Evolutionary conservation across 1,140 invertebrate species (phyloP), one percentile per base, ranked within the genome.

Genomic region (Brachionus paranguensis): DNA sequence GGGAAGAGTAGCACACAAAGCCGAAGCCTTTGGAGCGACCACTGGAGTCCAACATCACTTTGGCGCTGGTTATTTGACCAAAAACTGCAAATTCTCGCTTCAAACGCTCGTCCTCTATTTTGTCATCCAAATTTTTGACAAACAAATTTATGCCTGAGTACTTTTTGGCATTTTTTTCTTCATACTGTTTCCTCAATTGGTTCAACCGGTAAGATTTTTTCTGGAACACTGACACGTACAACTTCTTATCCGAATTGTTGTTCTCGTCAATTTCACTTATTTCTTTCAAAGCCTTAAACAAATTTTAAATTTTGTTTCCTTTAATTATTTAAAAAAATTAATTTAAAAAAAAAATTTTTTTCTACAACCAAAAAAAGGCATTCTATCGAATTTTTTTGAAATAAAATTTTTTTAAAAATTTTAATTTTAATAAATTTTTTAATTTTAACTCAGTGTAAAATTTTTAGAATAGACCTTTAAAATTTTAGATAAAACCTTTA

Each of bases 181-280:
- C 97, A 89, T 98, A 98, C 88, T 96, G 96, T 53, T 96, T 93
- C 87, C 97, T 97, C 2, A 99, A 90, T 88, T 99, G 97, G 86
- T 96, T 94, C 88, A 98, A 96, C 85, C 97, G 93, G 88, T 99
- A 97, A n/a, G 94, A 94, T 89, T 98, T 98, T 91, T 99, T 99
- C 89, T 99, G 97, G 64, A 98, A 97, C 85, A 97, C 93, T 3
- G 96, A 97, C 64, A 99, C 91, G 85, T 89, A 90, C 41, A 91
- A 78, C n/a, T 29, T 88, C 41, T 55, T 76, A 8, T 65, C 94
- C 94, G 17, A 17, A 55, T 84, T 74, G 11, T 45, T 55, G 41
- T 37, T 65, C 11, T 84, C 72, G 29, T 20, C 43, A 10, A 24
- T 98, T 89, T 37, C 33, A 3, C 8, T 41, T 3, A 72, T 12